Evolutionary conservation across 2,888 invertebrate genomes (phyloP), one percentile per base, ranked within the genome.

Genomic region (Microplitis deprimator): DNA sequence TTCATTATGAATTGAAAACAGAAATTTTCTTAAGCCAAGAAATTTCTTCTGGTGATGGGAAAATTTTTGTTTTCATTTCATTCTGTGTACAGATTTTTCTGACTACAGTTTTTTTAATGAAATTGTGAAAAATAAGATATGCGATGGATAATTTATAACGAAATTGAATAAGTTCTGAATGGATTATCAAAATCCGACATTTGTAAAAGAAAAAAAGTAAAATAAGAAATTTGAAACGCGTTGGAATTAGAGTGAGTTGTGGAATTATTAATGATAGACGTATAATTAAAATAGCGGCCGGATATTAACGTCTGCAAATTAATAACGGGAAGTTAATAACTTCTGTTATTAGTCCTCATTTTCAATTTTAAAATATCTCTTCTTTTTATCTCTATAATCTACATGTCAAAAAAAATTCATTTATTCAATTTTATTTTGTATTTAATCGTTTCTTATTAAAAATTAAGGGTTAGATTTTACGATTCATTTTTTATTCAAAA

Each of bases 301-400:
- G 65, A 78, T 75, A 78, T 75, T 78, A 78, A 70, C 65, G 69
- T 72, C 71, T 61, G 13, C 64, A 62, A 64, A 69, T 70, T 75
- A 73, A 68, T 61, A 39, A 3, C 38, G 29, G 65, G 65, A 65
- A 65, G 65, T 65, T 65, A 65, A 65, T 65, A 65, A 29, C 50
- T 29, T 62, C 68, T 50, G 64, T 68, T 73, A 78, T 75, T 78
- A 72, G 73, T 75, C 41, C 41, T 68, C n/a, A 73, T 75, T 75
- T 75, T 39, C n/a, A 10, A n/a, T 16, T 75, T 4, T 59, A 17
- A 5, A 5, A 68, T 38, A 64, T 68, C 10, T 61, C 20, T 65
- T 65, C 17, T 65, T 65, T 20, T 65, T 65, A 65, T 65, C 6
- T 38, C 38, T 29, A 64, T 39, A 64, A 69, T 68, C 38, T 13